These are phyloP conservation scores for Glossosoma conforme DNA, from an alignment of 1,140 invertebrate genomes.

Conservation along the genomic window DNA sequence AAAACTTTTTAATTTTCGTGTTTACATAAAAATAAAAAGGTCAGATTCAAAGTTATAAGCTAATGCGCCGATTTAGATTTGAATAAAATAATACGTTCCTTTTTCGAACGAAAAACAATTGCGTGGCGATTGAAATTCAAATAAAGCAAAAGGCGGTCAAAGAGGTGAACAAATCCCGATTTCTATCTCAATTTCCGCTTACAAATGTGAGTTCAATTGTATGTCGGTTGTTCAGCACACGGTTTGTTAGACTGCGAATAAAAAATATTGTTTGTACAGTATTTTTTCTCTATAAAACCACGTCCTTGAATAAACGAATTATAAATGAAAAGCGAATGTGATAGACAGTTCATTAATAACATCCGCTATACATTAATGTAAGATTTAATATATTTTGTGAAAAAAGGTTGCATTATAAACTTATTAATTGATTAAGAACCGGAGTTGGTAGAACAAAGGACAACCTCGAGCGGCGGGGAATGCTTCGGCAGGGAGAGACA, in stretches of 20 bases:
- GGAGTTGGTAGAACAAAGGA: no score
- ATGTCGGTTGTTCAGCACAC: slow-evolving; percentile 19
- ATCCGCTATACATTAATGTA: no score
- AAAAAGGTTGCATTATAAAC: no score
- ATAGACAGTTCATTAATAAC: no score
- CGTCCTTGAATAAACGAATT: no score
- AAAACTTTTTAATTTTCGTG: not conserved
- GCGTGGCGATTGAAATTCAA: slow-evolving; percentile 30
- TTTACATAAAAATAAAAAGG: not conserved
- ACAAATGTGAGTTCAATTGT: slow-evolving; percentile 29
- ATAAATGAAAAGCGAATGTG: no score
- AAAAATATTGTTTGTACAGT: slow-evolving; percentile 15
- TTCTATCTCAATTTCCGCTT: slow-evolving; percentile 31
- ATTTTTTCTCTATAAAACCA: no score
- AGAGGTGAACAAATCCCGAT: slow-evolving; percentile 32
- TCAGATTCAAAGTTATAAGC: not conserved
- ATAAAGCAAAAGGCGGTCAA: slow-evolving; percentile 30
- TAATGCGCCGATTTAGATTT: slow-evolving; percentile 5
- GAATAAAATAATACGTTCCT: slow-evolving; percentile 20
- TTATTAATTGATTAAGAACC: no score
- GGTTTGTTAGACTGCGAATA: slow-evolving; percentile 8
- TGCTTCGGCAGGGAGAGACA: no score
- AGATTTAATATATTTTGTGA: no score
- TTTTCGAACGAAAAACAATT: slow-evolving; percentile 24
- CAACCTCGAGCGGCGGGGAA: no score